These are phyloP conservation scores for Micromussa lordhowensis DNA, from an alignment of 92 coral and sea anemone species.

Conservation along the genomic window DNA sequence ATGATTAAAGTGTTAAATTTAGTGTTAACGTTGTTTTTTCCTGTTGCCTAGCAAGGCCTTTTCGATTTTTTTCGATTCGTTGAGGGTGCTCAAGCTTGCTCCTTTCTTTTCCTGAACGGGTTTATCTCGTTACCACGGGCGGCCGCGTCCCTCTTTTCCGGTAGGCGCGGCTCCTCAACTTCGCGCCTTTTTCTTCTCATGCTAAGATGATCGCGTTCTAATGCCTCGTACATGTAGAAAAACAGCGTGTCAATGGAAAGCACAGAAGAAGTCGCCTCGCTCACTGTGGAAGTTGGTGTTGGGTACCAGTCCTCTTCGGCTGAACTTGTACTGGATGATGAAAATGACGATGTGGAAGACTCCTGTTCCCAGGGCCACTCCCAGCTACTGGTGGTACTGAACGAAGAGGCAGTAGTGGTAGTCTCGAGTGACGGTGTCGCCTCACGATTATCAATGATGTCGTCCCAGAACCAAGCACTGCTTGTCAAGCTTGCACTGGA, in stretches of 20 bases:
- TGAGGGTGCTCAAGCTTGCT: too few relatives aligned
- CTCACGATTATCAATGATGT: neutral
- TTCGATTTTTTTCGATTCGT: neutral
- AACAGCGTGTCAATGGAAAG: neutral
- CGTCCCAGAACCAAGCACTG: neutral
- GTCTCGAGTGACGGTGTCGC: slow-evolving; percentile 14
- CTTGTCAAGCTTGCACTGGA: neutral
- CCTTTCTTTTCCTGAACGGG: neutral
- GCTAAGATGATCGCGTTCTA: slow-evolving; percentile 11
- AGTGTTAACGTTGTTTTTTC: neutral
- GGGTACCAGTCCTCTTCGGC: neutral
- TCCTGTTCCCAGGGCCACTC: neutral
- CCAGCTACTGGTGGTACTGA: slow-evolving; percentile 8
- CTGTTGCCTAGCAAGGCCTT: neutral
- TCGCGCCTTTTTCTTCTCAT: neutral
- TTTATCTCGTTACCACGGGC: neutral
- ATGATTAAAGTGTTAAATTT: neutral
- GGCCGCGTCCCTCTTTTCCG: neutral
- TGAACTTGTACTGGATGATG: neutral
- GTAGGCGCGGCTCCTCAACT: neutral
- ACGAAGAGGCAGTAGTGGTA: neutral
- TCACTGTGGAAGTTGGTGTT: neutral
- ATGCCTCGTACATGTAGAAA: neutral
- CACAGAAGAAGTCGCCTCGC: slow-evolving; percentile 1
- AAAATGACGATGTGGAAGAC: neutral